Conservation (phyloP, 2,797 vertebrate genomes). For the Schizopygopsis pylzovi region DNA sequence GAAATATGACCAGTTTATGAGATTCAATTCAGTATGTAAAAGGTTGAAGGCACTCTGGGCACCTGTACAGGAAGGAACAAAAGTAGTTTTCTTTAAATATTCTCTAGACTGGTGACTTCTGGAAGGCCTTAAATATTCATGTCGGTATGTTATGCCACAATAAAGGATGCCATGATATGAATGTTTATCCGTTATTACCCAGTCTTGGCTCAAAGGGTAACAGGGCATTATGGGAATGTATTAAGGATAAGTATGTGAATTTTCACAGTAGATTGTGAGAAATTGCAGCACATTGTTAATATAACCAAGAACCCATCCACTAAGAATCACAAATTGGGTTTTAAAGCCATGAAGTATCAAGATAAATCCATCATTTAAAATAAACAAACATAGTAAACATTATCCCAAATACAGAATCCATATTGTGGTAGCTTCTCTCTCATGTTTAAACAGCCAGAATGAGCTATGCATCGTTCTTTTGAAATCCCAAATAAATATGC, state of each 20-base stretch:
- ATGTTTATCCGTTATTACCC: conserved; percentile 14
- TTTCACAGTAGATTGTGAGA: conserved; percentile 58
- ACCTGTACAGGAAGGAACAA: conserved; percentile 56
- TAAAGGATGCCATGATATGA: conserved; percentile 45
- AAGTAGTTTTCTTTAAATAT: conserved; percentile 13
- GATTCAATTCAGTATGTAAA: conserved; percentile 46
- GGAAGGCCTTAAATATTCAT: conserved; percentile 58
- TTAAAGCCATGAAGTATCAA: conserved; percentile 43
- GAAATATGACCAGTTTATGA: conserved; percentile 14
- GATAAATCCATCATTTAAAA: conserved; percentile 16
- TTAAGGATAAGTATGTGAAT: conserved; percentile 41
- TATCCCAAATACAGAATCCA: conserved; percentile 9
- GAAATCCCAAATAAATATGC: conserved; percentile 36
- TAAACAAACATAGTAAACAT: neutral
- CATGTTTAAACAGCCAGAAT: conserved; percentile 57
- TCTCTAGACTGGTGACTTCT: conserved; percentile 31
- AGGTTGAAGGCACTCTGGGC: conserved; percentile 59
- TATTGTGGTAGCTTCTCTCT: conserved; percentile 54
- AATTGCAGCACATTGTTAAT: conserved; percentile 52
- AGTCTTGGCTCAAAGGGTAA: conserved; percentile 44
- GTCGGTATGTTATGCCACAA: conserved; percentile 64
- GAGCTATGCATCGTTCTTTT: conserved; percentile 31
- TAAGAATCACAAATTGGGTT: conserved; percentile 9
- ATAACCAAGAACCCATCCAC: conserved; percentile 20
- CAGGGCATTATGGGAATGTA: conserved; percentile 51